Evolutionary conservation across 2,113 vertebrate genomes (phyloP), one percentile per base, ranked within the genome.

Genomic region (Dicerorhinus sumatrensis): DNA sequence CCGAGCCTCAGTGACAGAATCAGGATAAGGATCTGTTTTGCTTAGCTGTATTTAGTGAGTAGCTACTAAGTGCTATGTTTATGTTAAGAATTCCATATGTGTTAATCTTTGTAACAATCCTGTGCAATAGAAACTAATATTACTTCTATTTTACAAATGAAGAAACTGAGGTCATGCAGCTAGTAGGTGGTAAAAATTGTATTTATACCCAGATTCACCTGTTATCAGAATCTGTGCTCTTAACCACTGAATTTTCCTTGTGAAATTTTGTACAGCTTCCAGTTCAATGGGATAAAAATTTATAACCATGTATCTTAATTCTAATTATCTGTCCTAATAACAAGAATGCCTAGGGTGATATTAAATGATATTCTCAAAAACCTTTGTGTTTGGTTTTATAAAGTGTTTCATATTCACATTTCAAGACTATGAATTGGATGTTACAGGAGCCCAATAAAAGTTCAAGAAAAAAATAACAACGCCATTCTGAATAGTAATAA

Each of bases 401-500:
- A 39, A 16, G 25, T 77, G n/a, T 48, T 92, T 62, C 46, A 29
- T 69, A 94, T 12, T 73, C n/a, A 39, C 33, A 94, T 80, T 73
- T 93, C 21, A 54, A 88, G 48, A 69, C 69, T 72, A 90, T 25
- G 25, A 92, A 84, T 42, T 33, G 18, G 46, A 81, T 72, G 9
- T 51, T 94, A 54, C 2, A 20, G 75, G 63, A 75, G 18, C 20
- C 31, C 80, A 89, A 14, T 36, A 89, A 58, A 46, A 70, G 12
- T 63, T 67, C 27, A 62, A 75, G 72, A 70, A 96, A 70, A 96
- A 91, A 96, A 84, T 33, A 92, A 65, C 4, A 89, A 39, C 46
- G 25, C 25, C 58, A 72, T 65, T 75, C n/a, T 72, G 60, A 84
- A n/a, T 42, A 90, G 94, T 23, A 92, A 20, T 48, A 96, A 79